These are phyloP conservation scores for Semnopithecus entellus DNA, from an alignment of 2,113 vertebrate genomes.

Conservation along the genomic window DNA sequence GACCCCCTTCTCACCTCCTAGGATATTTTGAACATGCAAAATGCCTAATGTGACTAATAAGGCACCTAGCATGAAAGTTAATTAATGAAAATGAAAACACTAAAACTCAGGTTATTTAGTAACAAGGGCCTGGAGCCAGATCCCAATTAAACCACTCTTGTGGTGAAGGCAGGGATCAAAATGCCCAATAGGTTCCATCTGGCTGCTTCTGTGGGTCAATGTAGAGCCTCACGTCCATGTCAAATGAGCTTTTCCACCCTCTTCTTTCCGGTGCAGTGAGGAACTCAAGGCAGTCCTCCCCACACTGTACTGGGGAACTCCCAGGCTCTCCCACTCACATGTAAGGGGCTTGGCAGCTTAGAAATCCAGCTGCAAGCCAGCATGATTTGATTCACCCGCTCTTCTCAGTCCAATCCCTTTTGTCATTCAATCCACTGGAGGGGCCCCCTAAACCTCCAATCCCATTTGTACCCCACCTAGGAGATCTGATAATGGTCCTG, in stretches of 20 bases:
- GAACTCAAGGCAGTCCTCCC: background rate
- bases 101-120: slow-evolving; percentile 72
- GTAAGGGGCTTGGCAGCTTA: background rate
- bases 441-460: slow-evolving; percentile 56
- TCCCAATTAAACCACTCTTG: slow-evolving; percentile 65
- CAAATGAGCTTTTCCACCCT: slow-evolving; percentile 6
- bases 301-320: too few relatives aligned
- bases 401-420: background rate
- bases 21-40: slow-evolving; percentile 64
- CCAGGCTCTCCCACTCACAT: background rate
- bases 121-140: slow-evolving; percentile 59
- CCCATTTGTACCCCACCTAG: slow-evolving; percentile 61
- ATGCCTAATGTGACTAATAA: slow-evolving; percentile 64
- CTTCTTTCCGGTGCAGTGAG: background rate
- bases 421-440: slow-evolving; percentile 54
- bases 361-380: slow-evolving; percentile 32
- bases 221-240: background rate
- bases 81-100: slow-evolving; percentile 76
- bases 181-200: slow-evolving; percentile 66
- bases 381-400: background rate
- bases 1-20: slow-evolving; percentile 45
- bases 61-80: slow-evolving; percentile 64
- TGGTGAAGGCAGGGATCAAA: slow-evolving; percentile 60
- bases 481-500: slow-evolving; percentile 69
- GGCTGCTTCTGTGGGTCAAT: slow-evolving; percentile 51